Percentiles rank a stretch among this genome's conserved stretches.
Conservation (phyloP, 1,140 invertebrate species). For the Drosophila mojavensis region DNA sequence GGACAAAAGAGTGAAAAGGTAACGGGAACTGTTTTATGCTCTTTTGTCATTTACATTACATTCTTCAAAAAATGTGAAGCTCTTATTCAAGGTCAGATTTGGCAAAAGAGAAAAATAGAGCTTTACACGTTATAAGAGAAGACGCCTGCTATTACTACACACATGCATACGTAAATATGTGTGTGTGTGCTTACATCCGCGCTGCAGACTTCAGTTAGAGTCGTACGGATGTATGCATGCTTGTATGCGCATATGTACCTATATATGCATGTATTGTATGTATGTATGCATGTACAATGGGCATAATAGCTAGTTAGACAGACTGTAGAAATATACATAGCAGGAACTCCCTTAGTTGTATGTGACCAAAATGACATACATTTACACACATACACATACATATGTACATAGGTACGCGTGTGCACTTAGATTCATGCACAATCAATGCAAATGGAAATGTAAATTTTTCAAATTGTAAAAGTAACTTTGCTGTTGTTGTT, state of each 20-base stretch:
- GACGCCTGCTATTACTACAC: not conserved
- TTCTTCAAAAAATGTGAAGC: no score
- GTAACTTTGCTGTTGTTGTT: constrained; percentile 14
- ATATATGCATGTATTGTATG: not conserved
- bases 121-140: no score
- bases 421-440: constrained; percentile 76
- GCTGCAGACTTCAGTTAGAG: not conserved
- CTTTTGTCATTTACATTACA: no score
- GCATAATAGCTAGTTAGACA: no score
- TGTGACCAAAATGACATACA: constrained; percentile 41
- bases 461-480: constrained; percentile 73
- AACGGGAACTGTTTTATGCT: no score
- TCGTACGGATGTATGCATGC: not conserved
- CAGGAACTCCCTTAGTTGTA: constrained; percentile 61
- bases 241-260: constrained; percentile 18
- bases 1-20: no score
- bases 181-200: not conserved
- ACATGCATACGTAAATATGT: not conserved
- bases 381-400: constrained; percentile 1
- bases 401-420: constrained; percentile 16
- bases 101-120: no score
- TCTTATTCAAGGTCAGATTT: no score
- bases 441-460: constrained; percentile 80
- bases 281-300: constrained; percentile 33
- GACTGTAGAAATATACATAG: constrained; percentile 35